Base-by-base conservation (phyloP, 2,797 vertebrate species). In the Gobionotothen gibberifrons region DNA sequence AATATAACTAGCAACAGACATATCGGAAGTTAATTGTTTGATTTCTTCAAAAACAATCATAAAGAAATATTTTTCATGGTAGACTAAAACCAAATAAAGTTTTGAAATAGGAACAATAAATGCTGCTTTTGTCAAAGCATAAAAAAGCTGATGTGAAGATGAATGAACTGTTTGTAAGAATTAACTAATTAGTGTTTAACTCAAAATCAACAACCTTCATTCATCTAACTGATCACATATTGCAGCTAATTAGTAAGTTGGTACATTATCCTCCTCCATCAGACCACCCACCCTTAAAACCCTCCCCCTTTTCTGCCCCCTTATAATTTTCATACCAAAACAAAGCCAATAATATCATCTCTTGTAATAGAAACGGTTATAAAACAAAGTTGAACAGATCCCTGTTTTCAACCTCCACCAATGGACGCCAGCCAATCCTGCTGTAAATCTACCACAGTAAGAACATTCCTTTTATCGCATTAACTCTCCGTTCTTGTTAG, bases 401-500 rank as follows among this genome's bases (percentile, higher is more conserved):
- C 59, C 46, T 63, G 59, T 47, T 49, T 22, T 54, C 44, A 16
- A 43, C 44, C 68, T 83, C 74, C 32, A 29, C 49, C 62, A 40
- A 56, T 51, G 71, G 79, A 87, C 21, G 51, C 57, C 74, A 76
- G 76, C 81, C 85, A 87, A 63, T 51, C 53, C 56, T 46, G 63
- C 63, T 82, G 76, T 55, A 72, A 75, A 88, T 87, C 70, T 78
- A 63, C 55, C 54, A 46, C 75, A 83, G 56, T 74, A 62, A 56
- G 76, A 52, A 8, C 58, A 72, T 69, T 71, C 66, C 63, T 90
- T 72, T 67, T 43, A 81, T 87, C 42, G 9, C 67, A 83, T 88
- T 75, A 84, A 85, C 83, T 77, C 67, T 71, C 21, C 22, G 48
- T 54, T 71, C 77, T 77, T 82, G 78, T 87, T 70, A 76, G 67